These are phyloP conservation scores for Beris chalybata DNA, from an alignment of 2,888 invertebrate species.

Conservation along the genomic window DNA sequence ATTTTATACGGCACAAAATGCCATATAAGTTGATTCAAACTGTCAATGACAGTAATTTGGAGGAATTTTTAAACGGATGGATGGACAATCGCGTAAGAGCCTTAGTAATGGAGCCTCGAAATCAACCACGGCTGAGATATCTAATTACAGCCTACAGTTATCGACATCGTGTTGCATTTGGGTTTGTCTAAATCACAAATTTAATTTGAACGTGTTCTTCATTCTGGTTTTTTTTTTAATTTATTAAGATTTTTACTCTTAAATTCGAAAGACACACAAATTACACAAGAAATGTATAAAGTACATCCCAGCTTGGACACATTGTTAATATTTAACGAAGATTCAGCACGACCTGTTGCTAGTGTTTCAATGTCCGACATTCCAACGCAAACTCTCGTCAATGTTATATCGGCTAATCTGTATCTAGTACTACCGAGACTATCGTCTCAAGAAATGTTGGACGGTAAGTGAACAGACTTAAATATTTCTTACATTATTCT, in stretches of 20 bases:
- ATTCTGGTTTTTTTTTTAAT: not conserved
- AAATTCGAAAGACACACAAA: conserved; percentile 63
- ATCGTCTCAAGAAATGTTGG: conserved; percentile 79
- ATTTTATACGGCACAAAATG: conserved; percentile 85
- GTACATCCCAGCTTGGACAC: conserved; percentile 75
- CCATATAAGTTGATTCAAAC: conserved; percentile 76
- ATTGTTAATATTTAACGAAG: conserved; percentile 88
- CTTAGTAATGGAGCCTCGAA: conserved; percentile 80
- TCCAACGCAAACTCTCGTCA: conserved; percentile 82
- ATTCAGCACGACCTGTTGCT: conserved; percentile 76
- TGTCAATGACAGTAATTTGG: conserved; percentile 72
- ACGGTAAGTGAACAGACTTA: conserved; percentile 44
- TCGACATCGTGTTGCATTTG: conserved; percentile 83
- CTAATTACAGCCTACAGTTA: conserved; percentile 86
- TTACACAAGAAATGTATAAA: conserved; percentile 70
- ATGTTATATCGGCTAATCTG: conserved; percentile 86
- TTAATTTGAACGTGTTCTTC: not conserved
- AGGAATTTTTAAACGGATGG: conserved; percentile 84
- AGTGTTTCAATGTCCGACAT: conserved; percentile 89
- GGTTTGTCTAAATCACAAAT: conserved; percentile 57
- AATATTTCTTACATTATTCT: not conserved
- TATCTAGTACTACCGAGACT: conserved; percentile 84
- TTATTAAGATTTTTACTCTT: conserved; percentile 66
- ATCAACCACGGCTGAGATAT: conserved; percentile 79
- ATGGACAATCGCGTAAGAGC: conserved; percentile 89